Base-by-base conservation (phyloP, 2,888 invertebrate genomes). In the Caenorhabditis afra region DNA sequence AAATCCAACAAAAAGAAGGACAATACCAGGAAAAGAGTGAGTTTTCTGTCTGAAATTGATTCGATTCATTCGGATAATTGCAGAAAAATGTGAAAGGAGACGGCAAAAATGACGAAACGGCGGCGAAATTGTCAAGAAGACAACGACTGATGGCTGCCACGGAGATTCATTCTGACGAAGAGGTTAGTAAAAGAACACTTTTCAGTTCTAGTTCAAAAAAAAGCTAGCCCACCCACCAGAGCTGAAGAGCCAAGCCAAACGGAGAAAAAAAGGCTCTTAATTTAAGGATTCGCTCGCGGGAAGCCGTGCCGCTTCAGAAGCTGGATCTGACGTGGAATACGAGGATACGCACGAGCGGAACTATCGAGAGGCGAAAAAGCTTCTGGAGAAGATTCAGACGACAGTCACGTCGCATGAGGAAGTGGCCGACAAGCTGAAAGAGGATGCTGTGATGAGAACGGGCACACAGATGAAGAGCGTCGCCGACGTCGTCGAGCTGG, bases 271-370 rank as follows among this genome's bases (percentile, higher is more conserved):
- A n/a, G n/a, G n/a, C 7, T 29, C 7, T 7, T 1, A 29, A 14
- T 35, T 70, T 10, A 62, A 76, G 76, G 81, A 84, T 53, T 81
- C 82, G 5, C 61, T 78, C 3, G 80, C 75, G 20, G 81, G 81
- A 66, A 65, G 62, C 10, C 70, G 70, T 1, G 65, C 22, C 20
- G 74, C 37, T 4, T 78, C 81, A 3, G 77, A 77, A n/a, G 84
- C 62, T 1, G 84, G 70, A 53, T 79, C 79, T 44, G 87, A 87
- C 14, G 85, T 80, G 8, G 86, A 86, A 47, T 86, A 85, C 53
- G 88, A 88, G 44, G 87, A 88, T 74, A 76, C 58, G 7, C 83
- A 86, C 55, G 84, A 86, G 37, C 74, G 84, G 47, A 81, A 87
- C 53, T 86, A 81, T 59, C 79, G 86, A 35, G 85, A 88, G 61